These are phyloP conservation scores for Diglossa brunneiventris DNA, from an alignment of 2,113 vertebrate species.

Conservation along the genomic window DNA sequence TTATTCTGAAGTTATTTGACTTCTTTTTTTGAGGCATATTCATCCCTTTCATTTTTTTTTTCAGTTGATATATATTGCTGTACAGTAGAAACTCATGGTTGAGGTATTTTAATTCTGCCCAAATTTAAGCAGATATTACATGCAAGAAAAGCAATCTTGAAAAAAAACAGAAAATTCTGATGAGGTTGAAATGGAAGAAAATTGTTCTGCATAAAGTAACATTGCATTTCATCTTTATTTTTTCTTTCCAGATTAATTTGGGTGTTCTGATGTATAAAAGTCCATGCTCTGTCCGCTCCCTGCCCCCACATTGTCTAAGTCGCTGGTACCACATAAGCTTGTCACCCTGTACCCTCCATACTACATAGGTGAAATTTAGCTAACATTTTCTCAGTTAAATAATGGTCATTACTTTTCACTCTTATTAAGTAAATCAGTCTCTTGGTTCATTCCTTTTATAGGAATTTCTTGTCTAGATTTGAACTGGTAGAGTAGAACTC, in stretches of 20 bases:
- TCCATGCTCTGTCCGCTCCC: accelerated
- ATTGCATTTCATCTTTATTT: not conserved
- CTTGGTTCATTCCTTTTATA: not conserved
- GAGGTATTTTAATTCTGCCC: not conserved
- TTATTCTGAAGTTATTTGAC: not conserved
- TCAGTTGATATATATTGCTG: not conserved
- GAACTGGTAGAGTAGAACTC: not conserved
- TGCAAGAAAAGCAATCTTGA: not conserved
- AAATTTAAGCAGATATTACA: not conserved
- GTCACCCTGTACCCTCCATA: not conserved
- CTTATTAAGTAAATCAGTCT: not conserved
- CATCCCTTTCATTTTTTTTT: not conserved
- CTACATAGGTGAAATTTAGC: not conserved
- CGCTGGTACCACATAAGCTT: not conserved
- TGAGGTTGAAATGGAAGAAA: not conserved
- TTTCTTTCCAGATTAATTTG: not conserved
- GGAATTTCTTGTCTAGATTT: not conserved
- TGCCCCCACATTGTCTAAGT: not conserved
- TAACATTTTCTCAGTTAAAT: not conserved
- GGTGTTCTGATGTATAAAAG: not conserved
- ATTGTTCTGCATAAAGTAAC: not conserved
- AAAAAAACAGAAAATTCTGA: not conserved
- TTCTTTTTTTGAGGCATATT: not conserved
- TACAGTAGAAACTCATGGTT: not conserved
- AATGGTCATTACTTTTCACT: not conserved